A percentile compares a stretch with the other conserved stretches of the same genome.
These are phyloP conservation scores for Psix sp. DNA, from an alignment of 1,140 invertebrate species.

Conservation along the genomic window DNA sequence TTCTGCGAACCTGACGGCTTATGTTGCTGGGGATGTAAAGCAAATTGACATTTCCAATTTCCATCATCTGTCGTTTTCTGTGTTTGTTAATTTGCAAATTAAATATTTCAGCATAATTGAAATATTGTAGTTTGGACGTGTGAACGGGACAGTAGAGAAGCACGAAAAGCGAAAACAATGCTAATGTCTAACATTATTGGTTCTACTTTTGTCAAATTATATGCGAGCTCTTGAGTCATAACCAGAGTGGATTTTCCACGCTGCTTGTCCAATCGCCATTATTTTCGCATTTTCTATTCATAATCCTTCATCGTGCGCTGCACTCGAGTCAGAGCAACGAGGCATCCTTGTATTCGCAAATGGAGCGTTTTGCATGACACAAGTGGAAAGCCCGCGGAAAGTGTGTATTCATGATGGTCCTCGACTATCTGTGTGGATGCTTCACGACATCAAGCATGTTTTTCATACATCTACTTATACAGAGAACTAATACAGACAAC, in stretches of 20 bases:
- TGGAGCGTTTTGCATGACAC: constrained; percentile 33
- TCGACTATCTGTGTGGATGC: constrained; percentile 17
- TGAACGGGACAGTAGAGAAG: too few species aligned
- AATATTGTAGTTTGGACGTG: too few species aligned
- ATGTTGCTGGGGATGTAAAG: too few species aligned
- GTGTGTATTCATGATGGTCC: constrained; percentile 26
- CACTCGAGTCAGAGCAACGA: constrained; percentile 15
- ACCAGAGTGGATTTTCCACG: constrained; percentile 13
- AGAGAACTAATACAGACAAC: background rate
- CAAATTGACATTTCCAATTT: too few species aligned
- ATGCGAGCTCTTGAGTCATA: background rate
- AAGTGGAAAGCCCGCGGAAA: constrained; percentile 37
- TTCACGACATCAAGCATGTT: constrained; percentile 21
- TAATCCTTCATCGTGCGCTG: constrained; percentile 20
- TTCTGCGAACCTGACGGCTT: too few species aligned
- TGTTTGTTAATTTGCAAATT: too few species aligned
- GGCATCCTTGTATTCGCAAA: constrained; percentile 21
- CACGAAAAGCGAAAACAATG: background rate
- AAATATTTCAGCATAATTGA: too few species aligned
- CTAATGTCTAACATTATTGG: constrained; percentile 27
- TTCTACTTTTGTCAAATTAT: constrained; percentile 18
- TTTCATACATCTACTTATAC: background rate
- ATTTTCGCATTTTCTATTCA: constrained; percentile 41
- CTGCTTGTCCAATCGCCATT: constrained; percentile 17
- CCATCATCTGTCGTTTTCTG: too few species aligned